Conservation (phyloP, 2,113 vertebrate genomes). For the Rhineura floridana region DNA sequence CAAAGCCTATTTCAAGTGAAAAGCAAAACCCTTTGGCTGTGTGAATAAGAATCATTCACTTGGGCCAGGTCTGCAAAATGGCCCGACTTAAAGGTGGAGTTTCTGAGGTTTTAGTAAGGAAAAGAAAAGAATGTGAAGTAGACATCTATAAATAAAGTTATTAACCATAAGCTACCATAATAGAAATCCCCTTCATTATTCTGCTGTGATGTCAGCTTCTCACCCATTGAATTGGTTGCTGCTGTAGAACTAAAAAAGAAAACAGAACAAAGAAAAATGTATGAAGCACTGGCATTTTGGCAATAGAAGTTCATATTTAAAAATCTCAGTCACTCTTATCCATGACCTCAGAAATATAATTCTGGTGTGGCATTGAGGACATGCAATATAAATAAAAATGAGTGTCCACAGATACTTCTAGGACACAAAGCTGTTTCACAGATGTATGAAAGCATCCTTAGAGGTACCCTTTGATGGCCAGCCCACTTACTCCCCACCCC, state of each 20-base stretch:
- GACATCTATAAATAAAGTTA: not conserved
- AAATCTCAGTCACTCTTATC: not conserved
- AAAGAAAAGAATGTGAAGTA: not conserved
- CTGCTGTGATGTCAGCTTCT: conserved; percentile 66
- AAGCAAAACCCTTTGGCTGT: not conserved
- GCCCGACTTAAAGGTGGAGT: not conserved
- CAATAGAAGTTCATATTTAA: not conserved
- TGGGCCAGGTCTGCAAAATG: not conserved
- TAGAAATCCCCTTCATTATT: conserved; percentile 66
- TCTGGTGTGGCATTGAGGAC: not conserved
- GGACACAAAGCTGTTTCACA: not conserved
- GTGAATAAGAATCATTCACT: not conserved
- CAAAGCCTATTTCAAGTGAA: not conserved
- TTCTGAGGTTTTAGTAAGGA: too few relatives aligned
- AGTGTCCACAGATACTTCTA: not conserved
- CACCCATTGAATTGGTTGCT: conserved; percentile 64
- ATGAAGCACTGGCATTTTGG: not conserved
- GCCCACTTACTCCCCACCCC: not conserved
- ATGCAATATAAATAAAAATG: not conserved
- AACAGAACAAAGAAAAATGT: conserved; percentile 25
- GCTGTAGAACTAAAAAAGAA: conserved; percentile 65
- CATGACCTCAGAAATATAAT: not conserved
- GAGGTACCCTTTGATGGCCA: not conserved
- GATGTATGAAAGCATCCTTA: not conserved
- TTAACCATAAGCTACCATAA: conserved; percentile 63